Conservation (phyloP, 2,888 invertebrate species). For the Syrphus vitripennis region DNA sequence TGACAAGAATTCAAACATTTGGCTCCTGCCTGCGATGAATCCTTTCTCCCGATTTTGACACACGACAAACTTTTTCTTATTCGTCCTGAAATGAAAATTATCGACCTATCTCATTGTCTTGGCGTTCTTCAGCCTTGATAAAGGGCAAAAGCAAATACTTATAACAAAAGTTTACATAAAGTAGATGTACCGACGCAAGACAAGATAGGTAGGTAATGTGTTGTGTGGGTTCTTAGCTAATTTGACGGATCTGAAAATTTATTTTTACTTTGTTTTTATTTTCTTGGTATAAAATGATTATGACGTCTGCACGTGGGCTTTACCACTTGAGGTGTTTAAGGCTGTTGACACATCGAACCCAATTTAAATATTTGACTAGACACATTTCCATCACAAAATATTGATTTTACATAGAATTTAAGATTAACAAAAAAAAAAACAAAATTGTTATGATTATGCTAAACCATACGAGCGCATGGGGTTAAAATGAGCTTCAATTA, state of each 20-base stretch:
- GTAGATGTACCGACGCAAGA: no score
- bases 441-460: not conserved
- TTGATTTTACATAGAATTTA: not conserved
- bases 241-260: not conserved
- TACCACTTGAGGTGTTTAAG: not conserved
- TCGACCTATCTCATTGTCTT: not conserved
- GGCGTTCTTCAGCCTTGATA: not conserved
- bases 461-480: no score
- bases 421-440: not conserved
- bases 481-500: not conserved
- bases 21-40: no score
- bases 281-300: not conserved
- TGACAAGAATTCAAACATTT: no score
- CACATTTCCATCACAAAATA: not conserved
- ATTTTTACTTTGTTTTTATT: not conserved
- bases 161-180: no score
- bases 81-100: not conserved
- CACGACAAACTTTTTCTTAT: not conserved
- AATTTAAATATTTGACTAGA: conserved; percentile 8
- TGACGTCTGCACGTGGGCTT: not conserved
- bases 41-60: not conserved
- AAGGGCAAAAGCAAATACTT: no score
- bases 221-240: not conserved
- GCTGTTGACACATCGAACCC: not conserved
- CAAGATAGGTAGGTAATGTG: no score